Evolutionary conservation across 1,140 invertebrate genomes (phyloP), one percentile per base, ranked within the genome.

Genomic region (Amphibalanus amphitrite): DNA sequence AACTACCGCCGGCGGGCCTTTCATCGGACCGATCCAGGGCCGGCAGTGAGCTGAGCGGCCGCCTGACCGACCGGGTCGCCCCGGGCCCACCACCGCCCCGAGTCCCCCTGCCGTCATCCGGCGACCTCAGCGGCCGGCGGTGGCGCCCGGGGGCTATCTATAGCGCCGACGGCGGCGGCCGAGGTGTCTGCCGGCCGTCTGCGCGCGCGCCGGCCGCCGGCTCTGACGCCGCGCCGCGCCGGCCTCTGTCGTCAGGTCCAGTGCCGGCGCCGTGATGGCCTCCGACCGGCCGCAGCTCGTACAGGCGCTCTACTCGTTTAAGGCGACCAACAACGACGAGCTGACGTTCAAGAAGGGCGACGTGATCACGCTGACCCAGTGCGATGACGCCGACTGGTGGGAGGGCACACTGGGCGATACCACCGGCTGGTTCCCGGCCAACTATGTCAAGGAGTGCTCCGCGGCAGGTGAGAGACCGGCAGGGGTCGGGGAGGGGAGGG

Each of bases 381-480:
- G 82, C 30, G 90, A 93, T 77, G 89, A 97, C 69, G 95, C 93
- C 30, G 97, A 95, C 87, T 98, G 95, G 95, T 85, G 84, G 84
- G 95, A 98, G 83, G 96, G 95, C 25, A 97, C 94, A 3, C 82
- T 97, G 28, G 87, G 69, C 72, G 73, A 74, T 70, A 91, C 92
- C 79, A 97, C 95, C 74, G 95, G 95, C 75, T 98, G 96, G 96
- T 98, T 98, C 83, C 96, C 96, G 73, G 93, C 92, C 75, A 96
- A 97, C 82, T 98, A 97, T 86, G 93, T 97, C 28, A 91, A 89
- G 77, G 92, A 95, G 80, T 88, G 87, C 77, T 91, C 90, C 85
- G 30, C 67, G 40, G 70, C 73, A 74, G 82, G 82, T 83, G 74
- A 71, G 72, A n/a, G n/a, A n/a, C n/a, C n/a, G n/a, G n/a, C n/a